Base-by-base conservation (phyloP, 2,797 vertebrate genomes). In the Artibeus lituratus region DNA sequence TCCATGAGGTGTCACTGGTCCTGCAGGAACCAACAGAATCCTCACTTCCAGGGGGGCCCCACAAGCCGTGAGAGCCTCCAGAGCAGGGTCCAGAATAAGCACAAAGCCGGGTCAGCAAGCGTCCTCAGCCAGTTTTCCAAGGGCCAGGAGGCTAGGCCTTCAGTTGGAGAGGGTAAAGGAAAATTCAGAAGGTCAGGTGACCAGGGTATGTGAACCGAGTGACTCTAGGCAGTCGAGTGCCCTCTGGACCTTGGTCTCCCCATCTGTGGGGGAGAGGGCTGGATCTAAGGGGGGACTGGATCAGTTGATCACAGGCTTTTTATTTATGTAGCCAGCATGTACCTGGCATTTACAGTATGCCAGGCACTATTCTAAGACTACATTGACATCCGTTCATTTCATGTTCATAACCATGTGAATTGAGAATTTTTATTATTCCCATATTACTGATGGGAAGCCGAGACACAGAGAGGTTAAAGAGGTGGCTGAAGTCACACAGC, bases 351-450 rank as follows among this genome's bases (percentile, higher is more conserved):
- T 59, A 73, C 0, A 55, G 35, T 73, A 73, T 15, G 14, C 35
- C 47, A 62, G 24, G 49, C 12, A 24, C 18, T 86, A 19, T 67
- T 74, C 62, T 67, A 73, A 47, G 24, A 72, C 47, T n/a, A 59
- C 24, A n/a, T 10, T 90, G 57, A 76, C 44, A 80, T 55, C 35
- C 26, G 16, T 49, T 76, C 39, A 49, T 57, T 69, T 91, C 83
- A 42, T 29, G 35, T 18, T 84, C 29, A 12, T 77, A 80, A 49
- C 26, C 29, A 39, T 29, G 44, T 37, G 15, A 82, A 59, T 44
- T 14, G 19, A 92, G 72, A 53, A 88, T 35, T 93, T 96, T 94
- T 83, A 83, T 78, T 69, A 69, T 81, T 65, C 32, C 67, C 73
- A 24, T 37, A 74, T 87, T 89, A 77, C 11, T 72, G 37, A 67